A percentile compares a stretch with the other conserved stretches of the same genome.
These are phyloP conservation scores for Montipora capricornis DNA, from an alignment of 64 coral and sea anemone genomes.

Conservation along the genomic window DNA sequence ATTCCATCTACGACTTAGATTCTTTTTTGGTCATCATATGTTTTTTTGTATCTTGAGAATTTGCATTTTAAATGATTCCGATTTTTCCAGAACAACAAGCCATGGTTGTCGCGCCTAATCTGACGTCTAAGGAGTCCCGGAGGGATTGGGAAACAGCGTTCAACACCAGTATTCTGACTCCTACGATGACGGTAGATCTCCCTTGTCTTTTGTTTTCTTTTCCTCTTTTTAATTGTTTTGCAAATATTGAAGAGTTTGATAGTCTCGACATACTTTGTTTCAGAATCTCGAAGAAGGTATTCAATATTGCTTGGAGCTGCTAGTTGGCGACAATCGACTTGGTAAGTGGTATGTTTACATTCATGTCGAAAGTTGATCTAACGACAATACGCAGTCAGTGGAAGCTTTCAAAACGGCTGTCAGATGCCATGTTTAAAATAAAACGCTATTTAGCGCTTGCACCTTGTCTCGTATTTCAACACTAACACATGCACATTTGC, in stretches of 20 bases:
- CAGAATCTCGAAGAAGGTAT: slow-evolving; percentile 25
- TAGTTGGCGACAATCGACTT: slow-evolving; percentile 37
- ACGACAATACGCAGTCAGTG: too few relatives aligned
- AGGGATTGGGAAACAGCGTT: slow-evolving; percentile 57
- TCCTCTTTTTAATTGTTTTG: too few relatives aligned
- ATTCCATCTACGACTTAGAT: too few relatives aligned
- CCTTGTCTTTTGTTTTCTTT: neutral
- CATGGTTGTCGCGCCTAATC: neutral
- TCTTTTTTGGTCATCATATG: too few relatives aligned
- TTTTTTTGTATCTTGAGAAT: neutral
- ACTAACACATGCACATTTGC: too few relatives aligned
- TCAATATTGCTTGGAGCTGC: slow-evolving; percentile 16
- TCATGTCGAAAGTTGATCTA: neutral
- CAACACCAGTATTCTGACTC: slow-evolving; percentile 1
- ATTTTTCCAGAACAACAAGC: slow-evolving; percentile 16
- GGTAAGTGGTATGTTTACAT: neutral
- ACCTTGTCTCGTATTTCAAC: too few relatives aligned
- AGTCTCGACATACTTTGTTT: neutral
- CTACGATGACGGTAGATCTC: neutral
- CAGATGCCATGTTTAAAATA: too few relatives aligned
- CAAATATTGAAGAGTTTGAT: neutral
- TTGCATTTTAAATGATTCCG: neutral
- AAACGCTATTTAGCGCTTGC: too few relatives aligned
- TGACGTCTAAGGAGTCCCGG: slow-evolving; percentile 6
- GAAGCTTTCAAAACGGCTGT: too few relatives aligned